Conservation (phyloP, 2,113 vertebrate species). For the Todiramphus saurophagus region DNA sequence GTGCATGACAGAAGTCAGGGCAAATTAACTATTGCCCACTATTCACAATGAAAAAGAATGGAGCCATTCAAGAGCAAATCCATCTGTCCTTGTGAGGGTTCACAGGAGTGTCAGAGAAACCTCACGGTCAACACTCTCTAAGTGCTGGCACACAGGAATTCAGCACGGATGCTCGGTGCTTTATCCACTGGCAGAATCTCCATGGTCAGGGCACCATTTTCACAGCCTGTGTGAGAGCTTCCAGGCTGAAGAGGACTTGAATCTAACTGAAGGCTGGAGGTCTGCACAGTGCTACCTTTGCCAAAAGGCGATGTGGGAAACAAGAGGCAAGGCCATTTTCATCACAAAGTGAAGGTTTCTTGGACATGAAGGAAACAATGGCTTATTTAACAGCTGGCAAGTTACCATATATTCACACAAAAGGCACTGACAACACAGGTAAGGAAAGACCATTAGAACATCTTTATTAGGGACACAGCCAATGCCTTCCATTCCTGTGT, state of each 20-base stretch:
- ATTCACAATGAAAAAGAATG: slow-evolving; percentile 46
- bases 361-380: background rate
- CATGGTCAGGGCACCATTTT: rapidly evolving
- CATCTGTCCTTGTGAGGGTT: slow-evolving; percentile 47
- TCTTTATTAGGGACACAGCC: background rate
- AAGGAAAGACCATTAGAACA: background rate
- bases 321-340: background rate
- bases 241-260: background rate
- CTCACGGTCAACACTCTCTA: slow-evolving; percentile 29
- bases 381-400: background rate
- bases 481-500: background rate
- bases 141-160: slow-evolving; percentile 19
- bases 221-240: background rate
- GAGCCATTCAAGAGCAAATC: slow-evolving; percentile 54
- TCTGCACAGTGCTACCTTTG: background rate
- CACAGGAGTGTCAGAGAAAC: slow-evolving; percentile 49
- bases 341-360: background rate
- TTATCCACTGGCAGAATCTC: background rate
- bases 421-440: background rate
- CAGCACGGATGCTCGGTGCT: background rate
- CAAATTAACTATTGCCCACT: slow-evolving; percentile 22
- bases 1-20: slow-evolving; percentile 34
- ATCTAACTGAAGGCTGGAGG: background rate
- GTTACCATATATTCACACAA: background rate
- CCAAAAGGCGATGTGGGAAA: background rate